Percentiles rank a stretch among this genome's conserved stretches.
Conservation (phyloP, 2,113 vertebrate genomes). For the Tachysurus fulvidraco region DNA sequence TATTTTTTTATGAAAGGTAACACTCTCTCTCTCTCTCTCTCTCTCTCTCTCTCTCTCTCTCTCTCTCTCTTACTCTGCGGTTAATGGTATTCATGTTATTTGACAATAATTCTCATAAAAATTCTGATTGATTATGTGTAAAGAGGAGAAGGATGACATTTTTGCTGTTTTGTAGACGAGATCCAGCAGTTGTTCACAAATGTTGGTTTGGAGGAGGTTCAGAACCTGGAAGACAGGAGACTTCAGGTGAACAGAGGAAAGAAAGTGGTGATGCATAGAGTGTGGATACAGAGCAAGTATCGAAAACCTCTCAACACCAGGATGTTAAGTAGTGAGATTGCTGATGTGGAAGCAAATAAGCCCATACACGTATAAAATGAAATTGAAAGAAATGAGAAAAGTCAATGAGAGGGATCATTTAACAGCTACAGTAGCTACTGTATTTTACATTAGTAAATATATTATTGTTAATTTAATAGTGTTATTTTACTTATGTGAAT, state of each 20-base stretch:
- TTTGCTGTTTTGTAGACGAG: constrained; percentile 76
- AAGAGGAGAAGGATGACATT: neutral
- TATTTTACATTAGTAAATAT: neutral
- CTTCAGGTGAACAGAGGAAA: constrained; percentile 92
- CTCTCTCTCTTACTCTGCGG: no score
- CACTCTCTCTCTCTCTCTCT: neutral
- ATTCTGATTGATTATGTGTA: neutral
- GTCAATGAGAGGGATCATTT: neutral
- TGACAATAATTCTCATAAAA: neutral
- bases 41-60: no score
- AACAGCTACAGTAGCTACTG: neutral
- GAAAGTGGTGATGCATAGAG: constrained; percentile 85
- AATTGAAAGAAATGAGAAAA: neutral
- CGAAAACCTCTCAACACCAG: constrained; percentile 70
- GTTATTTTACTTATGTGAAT: constrained; percentile 17
- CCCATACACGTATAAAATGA: neutral
- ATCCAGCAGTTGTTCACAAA: constrained; percentile 79
- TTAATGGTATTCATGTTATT: neutral
- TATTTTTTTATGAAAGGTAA: constrained; percentile 95
- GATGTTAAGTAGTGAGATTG: neutral
- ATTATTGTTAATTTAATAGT: neutral
- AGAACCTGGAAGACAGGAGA: constrained; percentile 87
- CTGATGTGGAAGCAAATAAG: neutral
- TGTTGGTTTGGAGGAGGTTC: constrained; percentile 86
- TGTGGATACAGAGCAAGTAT: constrained; percentile 94